Evolutionary conservation across 2,797 vertebrate species (phyloP), one percentile per base, ranked within the genome.

Genomic region (Poecilia picta): DNA sequence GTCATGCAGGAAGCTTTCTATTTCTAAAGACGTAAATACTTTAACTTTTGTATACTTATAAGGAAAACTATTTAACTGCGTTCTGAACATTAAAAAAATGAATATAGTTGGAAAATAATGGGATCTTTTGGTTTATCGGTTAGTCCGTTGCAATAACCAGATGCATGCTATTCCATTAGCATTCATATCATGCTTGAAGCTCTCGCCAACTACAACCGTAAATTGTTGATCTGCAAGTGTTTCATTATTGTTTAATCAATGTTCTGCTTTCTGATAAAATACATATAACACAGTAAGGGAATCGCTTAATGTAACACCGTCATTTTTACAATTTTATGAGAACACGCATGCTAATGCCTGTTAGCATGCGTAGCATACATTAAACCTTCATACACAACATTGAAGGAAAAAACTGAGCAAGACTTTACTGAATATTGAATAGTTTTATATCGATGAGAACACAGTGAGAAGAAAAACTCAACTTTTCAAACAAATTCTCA

Each of bases 401-500:
- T 20, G 8, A 73, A 70, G 16, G 5, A 10, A 25, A 51, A 31
- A 36, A 12, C 23, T 28, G 41, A 71, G 25, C 12, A n/a, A 71
- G 6, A 15, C 25, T 7, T 66, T 66, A 20, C 23, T 53, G 2
- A 20, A 23, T 33, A 15, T 3, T n/a, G 15, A 1, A 23, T 23
- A n/a, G 8, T 51, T 41, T 25, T 2, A 12, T 33, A 8, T 51
- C 23, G 0, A 13, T 6, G 0, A 16, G 1, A 23, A 28, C 20
- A 41, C 20, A 5, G 3, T 2, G 5, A 1, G 0, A 0, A 43
- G 13, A 4, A 2, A 70, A 1, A 31, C 0, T 0, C 0, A 7
- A 11, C 1, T 20, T 28, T 46, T 51, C 3, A 62, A 31, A 33
- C 28, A 4, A 0, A 4, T 47, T 64, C 18, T 62, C 23, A 11